phyloP scores from a whole-genome alignment of 2,113 vertebrate genomes.

The Mormyrus iriodes region DNA sequence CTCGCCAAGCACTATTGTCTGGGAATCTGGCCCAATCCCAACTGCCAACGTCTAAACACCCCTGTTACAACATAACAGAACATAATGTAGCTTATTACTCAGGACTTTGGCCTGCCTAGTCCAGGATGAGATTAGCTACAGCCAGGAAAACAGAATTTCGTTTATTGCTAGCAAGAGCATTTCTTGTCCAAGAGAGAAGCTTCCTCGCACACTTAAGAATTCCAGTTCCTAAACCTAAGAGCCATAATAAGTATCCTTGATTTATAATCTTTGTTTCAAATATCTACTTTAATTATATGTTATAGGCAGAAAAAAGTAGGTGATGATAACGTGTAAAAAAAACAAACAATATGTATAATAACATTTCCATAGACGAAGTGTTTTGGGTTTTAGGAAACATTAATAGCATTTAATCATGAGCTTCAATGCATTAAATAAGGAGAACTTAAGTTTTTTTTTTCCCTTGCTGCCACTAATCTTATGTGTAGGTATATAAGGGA shows the following conservation, averaged over 20 bases:
- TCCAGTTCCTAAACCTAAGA: background rate
- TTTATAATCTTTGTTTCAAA: background rate
- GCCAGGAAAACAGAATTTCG: background rate
- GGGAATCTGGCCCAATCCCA: background rate
- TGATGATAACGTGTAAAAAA: background rate
- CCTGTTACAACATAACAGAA: background rate
- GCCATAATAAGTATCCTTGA: background rate
- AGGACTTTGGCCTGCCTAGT: background rate
- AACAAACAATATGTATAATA: background rate
- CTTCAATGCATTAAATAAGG: background rate
- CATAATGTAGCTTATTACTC: background rate
- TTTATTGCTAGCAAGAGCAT: background rate
- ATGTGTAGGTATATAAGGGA: background rate
- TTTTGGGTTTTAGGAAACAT: background rate
- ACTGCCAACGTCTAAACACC: background rate
- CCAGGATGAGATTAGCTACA: background rate
- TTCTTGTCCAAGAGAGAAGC: background rate
- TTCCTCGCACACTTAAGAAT: background rate
- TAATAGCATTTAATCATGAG: background rate
- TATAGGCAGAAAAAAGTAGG: background rate
- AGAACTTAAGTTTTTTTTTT: background rate
- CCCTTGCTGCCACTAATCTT: background rate
- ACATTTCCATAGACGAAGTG: background rate
- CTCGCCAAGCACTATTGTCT: background rate
- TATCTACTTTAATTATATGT: background rate